Base-by-base conservation (phyloP, 2,797 vertebrate genomes). In the Pempheris klunzingeri region DNA sequence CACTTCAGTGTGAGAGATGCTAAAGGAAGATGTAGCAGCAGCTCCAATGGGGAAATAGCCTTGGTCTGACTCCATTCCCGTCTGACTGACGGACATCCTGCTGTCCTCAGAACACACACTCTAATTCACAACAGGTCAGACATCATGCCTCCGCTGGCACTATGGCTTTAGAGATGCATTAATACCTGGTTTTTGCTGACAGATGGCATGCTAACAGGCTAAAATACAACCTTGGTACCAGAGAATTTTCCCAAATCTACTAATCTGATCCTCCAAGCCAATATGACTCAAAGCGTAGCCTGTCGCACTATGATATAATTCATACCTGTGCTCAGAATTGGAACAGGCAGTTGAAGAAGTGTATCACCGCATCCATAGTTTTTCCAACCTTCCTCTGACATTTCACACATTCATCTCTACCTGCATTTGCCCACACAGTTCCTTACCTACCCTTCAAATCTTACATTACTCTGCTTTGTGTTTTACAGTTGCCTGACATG, bases 71-170 rank as follows among this genome's bases (percentile, higher is more conserved):
- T 69, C 53, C 34, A 15, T 54, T 43, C 30, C 34, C 47, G 55
- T 71, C 43, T 57, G 57, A 57, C 28, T 59, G 47, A 53, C 44
- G 71, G 74, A 72, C 46, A 32, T 63, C 61, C 58, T 53, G 72
- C 73, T 77, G 64, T 66, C 54, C 34, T 54, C 54, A 70, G 30
- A 52, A 63, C 59, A 54, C 22, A 38, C 10, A 47, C 50, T 36
- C 39, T 55, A 26, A 64, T 30, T 64, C 61, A 64, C 17, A 20
- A 28, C 50, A 12, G 46, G 32, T 17, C 30, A 71, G 28, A 41
- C 15, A 32, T 62, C 26, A 24, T 52, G 60, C 28, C 47, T 59
- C 38, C 5, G 5, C n/a, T 17, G 4, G 36, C 30, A 36, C n/a
- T 47, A 7, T 62, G 32, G 30, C 47, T 69, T 38, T 41, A 38